Base-by-base conservation (phyloP, 2,888 invertebrate species). In the Caenorhabditis sulstoni region DNA sequence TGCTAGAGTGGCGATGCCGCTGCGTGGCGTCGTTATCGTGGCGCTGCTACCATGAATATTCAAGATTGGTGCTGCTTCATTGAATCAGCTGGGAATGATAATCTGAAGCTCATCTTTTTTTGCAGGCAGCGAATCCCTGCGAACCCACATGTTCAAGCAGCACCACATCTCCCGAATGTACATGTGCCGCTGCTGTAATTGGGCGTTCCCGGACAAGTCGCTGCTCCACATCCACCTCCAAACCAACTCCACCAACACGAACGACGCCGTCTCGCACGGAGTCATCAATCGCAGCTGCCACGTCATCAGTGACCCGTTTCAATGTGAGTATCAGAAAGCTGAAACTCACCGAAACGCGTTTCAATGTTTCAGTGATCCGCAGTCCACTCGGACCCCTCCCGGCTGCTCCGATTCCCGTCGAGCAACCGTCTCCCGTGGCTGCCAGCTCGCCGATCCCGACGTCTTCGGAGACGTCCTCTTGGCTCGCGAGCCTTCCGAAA, bases 181-280 rank as follows among this genome's bases (percentile, higher is more conserved):
- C 84, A 89, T 90, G 87, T 90, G 90, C 79, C 84, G 90, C 8
- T 90, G 90, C 67, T 90, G 90, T 73, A 90, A 90, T 78, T 90
- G 88, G 88, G 88, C 88, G 1, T 88, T 88, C 50, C 86, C 88
- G 8, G 88, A 88, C 80, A 88, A 88, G 64, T 86, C 86, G 0
- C 76, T 77, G 20, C 84, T 88, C 12, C 88, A 88, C 67, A 81
- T 87, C 45, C 88, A 88, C 68, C 82, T 88, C 49, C 87, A 87
- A 71, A 80, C 71, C 5, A 58, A 41, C 18, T 20, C 18, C 29
- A 50, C 41, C 20, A 55, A 20, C 16, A 67, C 62, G 37, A 12
- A 47, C 3, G 58, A 64, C 0, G n/a, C 35, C 9, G 18, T 68
- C 1, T 65, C 52, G 8, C 70, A 65, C 22, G 39, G 61, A 1